Conservation (phyloP, 2,888 invertebrate genomes). For the Luperina testacea region DNA sequence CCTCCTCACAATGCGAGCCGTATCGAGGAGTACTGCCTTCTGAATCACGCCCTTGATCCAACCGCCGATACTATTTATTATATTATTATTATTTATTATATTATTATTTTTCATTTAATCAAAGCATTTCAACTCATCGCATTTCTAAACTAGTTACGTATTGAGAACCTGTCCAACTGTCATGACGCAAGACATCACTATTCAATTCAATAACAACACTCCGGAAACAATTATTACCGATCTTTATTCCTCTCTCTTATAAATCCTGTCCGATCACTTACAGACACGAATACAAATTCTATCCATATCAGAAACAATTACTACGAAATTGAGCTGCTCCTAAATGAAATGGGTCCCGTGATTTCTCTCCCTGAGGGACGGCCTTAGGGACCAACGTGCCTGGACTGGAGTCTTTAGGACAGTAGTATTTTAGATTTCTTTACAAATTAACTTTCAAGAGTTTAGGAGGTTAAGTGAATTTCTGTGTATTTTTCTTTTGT, state of each 20-base stretch:
- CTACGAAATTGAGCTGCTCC: slow-evolving; percentile 21
- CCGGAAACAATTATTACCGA: background rate
- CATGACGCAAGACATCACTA: too few relatives aligned
- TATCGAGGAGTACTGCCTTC: too few relatives aligned
- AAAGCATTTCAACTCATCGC: background rate
- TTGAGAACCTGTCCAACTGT: background rate
- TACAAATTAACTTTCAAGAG: slow-evolving; percentile 23
- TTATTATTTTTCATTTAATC: too few relatives aligned
- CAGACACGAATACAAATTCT: slow-evolving; percentile 44
- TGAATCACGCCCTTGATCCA: too few relatives aligned
- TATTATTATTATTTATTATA: too few relatives aligned
- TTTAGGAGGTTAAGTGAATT: slow-evolving; percentile 31
- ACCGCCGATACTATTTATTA: too few relatives aligned
- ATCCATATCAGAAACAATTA: slow-evolving; percentile 53
- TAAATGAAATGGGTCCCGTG: slow-evolving; percentile 52
- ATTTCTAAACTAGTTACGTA: background rate
- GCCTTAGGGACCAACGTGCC: slow-evolving; percentile 46
- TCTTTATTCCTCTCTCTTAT: background rate
- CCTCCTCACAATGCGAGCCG: too few relatives aligned
- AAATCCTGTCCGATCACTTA: slow-evolving; percentile 11
- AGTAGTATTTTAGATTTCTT: slow-evolving; percentile 24
- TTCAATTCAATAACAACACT: background rate
- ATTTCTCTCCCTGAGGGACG: slow-evolving; percentile 35
- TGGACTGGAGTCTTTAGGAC: slow-evolving; percentile 33
- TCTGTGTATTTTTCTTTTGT: slow-evolving; percentile 21